Evolutionary conservation across 2,888 invertebrate species (phyloP), one percentile per base, ranked within the genome.

Genomic region (Hymenopus coronatus): DNA sequence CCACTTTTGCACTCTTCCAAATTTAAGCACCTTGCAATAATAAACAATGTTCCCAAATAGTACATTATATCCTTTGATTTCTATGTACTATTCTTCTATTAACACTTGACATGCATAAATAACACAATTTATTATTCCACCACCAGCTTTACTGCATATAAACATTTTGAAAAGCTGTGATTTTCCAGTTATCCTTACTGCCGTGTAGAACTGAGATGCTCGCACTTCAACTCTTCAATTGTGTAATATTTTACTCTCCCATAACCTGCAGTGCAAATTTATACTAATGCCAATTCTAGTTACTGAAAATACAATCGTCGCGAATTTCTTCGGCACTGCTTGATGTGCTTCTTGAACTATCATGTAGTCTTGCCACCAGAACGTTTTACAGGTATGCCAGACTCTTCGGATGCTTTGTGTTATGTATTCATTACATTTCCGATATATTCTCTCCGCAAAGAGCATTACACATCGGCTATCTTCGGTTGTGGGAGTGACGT

Each of bases 381-480:
- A 70, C 54, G 25, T 25, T 70, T 70, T 12, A 15, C 54, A 70
- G 54, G 54, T 70, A 70, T 70, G 25, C 54, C 54, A 70, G 27
- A n/a, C 12, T n/a, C 28, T 87, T 40, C n/a, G 81, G 82, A 82
- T 82, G 87, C 87, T 87, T 87, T 87, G 87, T 87, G 87, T 82
- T 82, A 87, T 87, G 82, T 82, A 87, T 87, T 82, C 87, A 87
- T 87, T 87, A 87, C 87, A 87, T 87, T 82, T 33, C 87, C 87
- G 87, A 87, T 89, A 86, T 87, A 86, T 86, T 88, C 88, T 89
- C 89, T 89, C 88, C 88, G 89, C 89, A 89, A 88, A 89, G 88
- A 90, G 89, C 90, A 90, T 91, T 90, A 90, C 89, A 90, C 90
- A 91, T 91, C 91, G 91, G 90, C 88, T 88, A 90, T 90, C 89